A percentile compares a stretch with the other conserved stretches of the same genome.
phyloP scores from a whole-genome alignment of 2,888 invertebrate species.

The Tetheella fluctuosa region DNA sequence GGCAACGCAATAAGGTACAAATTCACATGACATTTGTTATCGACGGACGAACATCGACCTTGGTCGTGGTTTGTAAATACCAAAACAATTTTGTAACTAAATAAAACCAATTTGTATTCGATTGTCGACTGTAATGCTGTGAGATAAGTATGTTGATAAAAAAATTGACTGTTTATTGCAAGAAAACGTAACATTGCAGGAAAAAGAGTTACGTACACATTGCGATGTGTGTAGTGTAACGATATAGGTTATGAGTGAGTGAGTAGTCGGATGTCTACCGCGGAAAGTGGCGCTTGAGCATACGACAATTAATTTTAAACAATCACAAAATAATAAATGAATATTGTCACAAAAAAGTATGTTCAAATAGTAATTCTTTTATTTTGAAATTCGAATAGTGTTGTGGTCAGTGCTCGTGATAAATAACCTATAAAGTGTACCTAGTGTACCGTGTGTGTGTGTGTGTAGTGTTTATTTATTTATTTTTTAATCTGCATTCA shows the following conservation, averaged over 20 bases:
- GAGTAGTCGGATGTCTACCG: conserved; percentile 8
- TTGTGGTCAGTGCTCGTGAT: background rate
- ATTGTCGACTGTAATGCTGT: conserved; percentile 16
- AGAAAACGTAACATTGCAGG: background rate
- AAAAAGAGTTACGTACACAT: background rate
- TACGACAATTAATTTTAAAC: background rate
- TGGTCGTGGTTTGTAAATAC: conserved; percentile 22
- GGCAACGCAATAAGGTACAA: conserved; percentile 26
- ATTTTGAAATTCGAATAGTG: background rate
- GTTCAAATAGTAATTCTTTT: background rate
- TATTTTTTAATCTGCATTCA: conserved; percentile 27
- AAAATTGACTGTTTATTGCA: background rate
- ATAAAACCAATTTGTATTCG: background rate
- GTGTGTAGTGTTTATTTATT: conserved; percentile 24
- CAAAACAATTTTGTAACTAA: background rate
- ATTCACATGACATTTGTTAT: conserved; percentile 24
- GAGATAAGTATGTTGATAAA: conserved; percentile 12
- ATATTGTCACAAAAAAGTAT: background rate
- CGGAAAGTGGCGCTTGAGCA: conserved; percentile 9
- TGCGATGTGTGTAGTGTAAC: background rate
- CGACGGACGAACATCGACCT: conserved; percentile 32
- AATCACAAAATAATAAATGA: background rate
- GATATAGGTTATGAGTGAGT: background rate
- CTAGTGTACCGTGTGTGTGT: too few species aligned
- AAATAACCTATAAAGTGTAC: conserved; percentile 38